Evolutionary conservation across 2,113 vertebrate genomes (phyloP), one percentile per base, ranked within the genome.

Genomic region (Centrocercus urophasianus): DNA sequence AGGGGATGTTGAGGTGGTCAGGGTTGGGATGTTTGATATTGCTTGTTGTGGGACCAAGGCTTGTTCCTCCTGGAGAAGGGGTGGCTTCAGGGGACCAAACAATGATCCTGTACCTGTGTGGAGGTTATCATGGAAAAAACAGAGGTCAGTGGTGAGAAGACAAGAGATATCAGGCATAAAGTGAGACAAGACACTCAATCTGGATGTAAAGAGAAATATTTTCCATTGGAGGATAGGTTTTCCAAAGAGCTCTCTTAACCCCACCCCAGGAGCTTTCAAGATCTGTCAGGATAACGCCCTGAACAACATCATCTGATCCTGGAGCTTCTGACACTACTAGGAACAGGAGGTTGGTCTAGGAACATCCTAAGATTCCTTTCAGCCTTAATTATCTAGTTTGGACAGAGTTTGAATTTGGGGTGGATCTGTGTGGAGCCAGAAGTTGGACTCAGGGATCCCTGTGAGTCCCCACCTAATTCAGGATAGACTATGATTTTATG

Each of bases 321-420:
- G 45, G 6, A 91, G 63, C 27, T 28, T 30, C 52, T 95, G 85
- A 72, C 40, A 36, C 66, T 76, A 20, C 3, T 36, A 6, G 3
- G 47, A 89, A 75, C 20, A 36, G 74, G 71, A 94, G 36, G 16
- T 3, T 93, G 72, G 83, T 42, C 28, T n/a, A 34, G 72, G 86
- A 76, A 74, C 12, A n/a, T 95, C 42, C 42, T 7, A 8, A 59
- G 27, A 40, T 73, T 9, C 47, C 24, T 77, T 83, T 45, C 64
- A 40, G 14, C 30, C 36, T 57, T 27, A 64, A 42, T 21, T 63
- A 77, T 48, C 27, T 66, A 25, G 18, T 1, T 8, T 54, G 52
- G 52, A 54, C 27, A 54, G 27, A 8, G 52, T 54, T 54, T 54
- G 27, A 54, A 54, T 16, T 17, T 54, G 16, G 52, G 52, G 27